Base-by-base conservation (phyloP, 2,113 vertebrate species). In the Toxotes jaculatrix region DNA sequence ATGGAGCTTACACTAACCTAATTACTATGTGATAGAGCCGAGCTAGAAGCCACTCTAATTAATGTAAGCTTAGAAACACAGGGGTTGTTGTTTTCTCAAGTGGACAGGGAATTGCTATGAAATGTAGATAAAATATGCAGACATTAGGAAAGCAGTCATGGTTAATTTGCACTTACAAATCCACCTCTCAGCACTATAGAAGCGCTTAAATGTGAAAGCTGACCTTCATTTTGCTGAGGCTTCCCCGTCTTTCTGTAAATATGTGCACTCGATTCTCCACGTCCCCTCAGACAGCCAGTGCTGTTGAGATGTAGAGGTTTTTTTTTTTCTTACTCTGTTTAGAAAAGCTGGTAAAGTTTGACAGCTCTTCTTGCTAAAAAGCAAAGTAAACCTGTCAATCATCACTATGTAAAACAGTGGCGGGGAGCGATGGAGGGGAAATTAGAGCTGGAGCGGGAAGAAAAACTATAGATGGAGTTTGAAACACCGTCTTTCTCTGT, bases 1-100 rank as follows among this genome's bases (percentile, higher is more conserved):
- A 74, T 17, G 40, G 83, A 86, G 83, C 61, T 83, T 79, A 90
- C 42, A 34, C 65, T 65, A 89, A 85, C 82, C 53, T 74, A 57
- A 90, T 87, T 85, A 87, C 9, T 56, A 36, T 66, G 62, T 34
- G 69, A 83, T 68, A 75, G 27, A 63, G 76, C 21, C 0, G 42
- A 85, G 62, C 73, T 71, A 69, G 64, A 56, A 82, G 49, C 68
- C 68, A 36, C 60, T 68, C n/a, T 76, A 82, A 90, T 90, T 84
- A 90, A 80, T 84, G 67, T 63, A 67, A 80, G 53, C 43, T 64
- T 67, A 70, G 36, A 45, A 68, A 65, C 32, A 82, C 56, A 85
- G 64, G 56, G 62, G 11, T 49, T 57, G 74, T 66, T 80, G 65
- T 66, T 84, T 53, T 82, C 67, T 77, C 21, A 32, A 76, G 64